phyloP scores from a whole-genome alignment of 2,113 vertebrate genomes.

The Callospermophilus lateralis region DNA sequence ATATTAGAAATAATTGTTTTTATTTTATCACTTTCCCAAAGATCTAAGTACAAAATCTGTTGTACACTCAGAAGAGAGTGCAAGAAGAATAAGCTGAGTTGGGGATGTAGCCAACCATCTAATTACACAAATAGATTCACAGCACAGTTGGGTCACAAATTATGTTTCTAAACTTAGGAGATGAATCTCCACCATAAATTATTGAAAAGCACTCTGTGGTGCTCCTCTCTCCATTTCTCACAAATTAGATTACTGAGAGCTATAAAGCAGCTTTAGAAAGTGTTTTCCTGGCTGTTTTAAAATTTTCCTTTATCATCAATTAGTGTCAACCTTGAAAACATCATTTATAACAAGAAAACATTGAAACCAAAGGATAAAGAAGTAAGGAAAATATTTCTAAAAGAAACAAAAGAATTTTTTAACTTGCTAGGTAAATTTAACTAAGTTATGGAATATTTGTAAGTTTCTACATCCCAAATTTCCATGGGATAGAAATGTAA shows the following conservation, averaged over 20 bases:
- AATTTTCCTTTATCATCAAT: constrained; percentile 59
- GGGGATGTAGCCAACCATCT: constrained; percentile 43
- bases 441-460: background rate
- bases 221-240: constrained; percentile 53
- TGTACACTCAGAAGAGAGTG: background rate
- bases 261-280: constrained; percentile 66
- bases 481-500: constrained; percentile 4
- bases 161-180: constrained; percentile 76
- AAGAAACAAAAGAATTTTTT: constrained; percentile 29
- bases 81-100: background rate
- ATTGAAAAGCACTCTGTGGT: constrained; percentile 72
- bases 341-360: constrained; percentile 28
- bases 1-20: constrained; percentile 25
- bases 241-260: constrained; percentile 69
- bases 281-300: constrained; percentile 67
- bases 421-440: background rate
- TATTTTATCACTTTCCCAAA: constrained; percentile 53
- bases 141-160: constrained; percentile 73
- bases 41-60: background rate
- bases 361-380: constrained; percentile 18
- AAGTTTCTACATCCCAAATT: background rate
- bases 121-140: constrained; percentile 74
- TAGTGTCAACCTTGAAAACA: constrained; percentile 63
- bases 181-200: constrained; percentile 73
- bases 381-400: constrained; percentile 25